These are phyloP conservation scores for Galerucella calmariensis DNA, from an alignment of 2,888 invertebrate genomes.

Conservation along the genomic window DNA sequence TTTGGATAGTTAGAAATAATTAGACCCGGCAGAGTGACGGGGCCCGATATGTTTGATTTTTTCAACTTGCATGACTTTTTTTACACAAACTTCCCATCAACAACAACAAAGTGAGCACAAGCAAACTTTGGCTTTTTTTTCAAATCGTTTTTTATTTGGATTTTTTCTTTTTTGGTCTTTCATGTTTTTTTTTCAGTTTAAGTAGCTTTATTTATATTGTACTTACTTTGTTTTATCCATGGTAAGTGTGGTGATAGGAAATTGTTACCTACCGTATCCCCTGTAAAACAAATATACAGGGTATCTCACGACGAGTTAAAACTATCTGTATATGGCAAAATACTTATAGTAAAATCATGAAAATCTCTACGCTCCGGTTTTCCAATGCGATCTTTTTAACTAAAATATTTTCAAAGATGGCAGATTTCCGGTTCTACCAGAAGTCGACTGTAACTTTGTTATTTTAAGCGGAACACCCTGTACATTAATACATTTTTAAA, in stretches of 20 bases:
- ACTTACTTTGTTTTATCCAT: conserved; percentile 41
- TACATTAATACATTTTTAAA: no score
- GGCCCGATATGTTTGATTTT: conserved; percentile 64
- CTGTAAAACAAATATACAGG: conserved; percentile 36
- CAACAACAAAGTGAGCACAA: conserved; percentile 50
- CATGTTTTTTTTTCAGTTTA: conserved; percentile 43
- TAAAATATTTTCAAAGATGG: no score
- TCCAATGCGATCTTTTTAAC: no score
- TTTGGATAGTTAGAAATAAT: conserved; percentile 31
- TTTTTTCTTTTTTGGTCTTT: conserved; percentile 36
- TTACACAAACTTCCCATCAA: conserved; percentile 36
- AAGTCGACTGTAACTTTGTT: no score
- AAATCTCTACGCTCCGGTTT: no score
- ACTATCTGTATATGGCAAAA: no score
- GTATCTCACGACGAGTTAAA: no score
- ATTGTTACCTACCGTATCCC: conserved; percentile 28
- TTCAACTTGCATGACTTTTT: conserved; percentile 51
- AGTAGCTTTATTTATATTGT: conserved; percentile 48
- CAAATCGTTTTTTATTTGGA: conserved; percentile 38
- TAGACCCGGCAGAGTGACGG: conserved; percentile 52
- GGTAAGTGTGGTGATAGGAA: conserved; percentile 46
- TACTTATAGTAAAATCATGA: no score
- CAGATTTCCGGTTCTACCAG: no score
- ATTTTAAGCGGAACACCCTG: no score
- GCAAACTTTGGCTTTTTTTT: conserved; percentile 58